Evolutionary conservation across 2,888 invertebrate species (phyloP).

Genomic region (Cataglyphis livida): DNA sequence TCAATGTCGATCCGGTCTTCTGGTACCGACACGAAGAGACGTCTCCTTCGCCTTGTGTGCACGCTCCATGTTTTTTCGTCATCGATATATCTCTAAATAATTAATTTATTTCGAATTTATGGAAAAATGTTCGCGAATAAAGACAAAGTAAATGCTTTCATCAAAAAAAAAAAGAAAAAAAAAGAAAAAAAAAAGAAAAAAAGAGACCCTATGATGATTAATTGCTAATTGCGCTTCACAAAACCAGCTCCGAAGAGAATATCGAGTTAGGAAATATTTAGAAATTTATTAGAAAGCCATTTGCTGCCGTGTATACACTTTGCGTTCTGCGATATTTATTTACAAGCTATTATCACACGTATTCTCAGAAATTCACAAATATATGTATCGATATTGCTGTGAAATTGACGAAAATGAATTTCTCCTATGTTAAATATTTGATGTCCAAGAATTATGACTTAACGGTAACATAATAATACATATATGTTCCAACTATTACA

Average conservation of each 20-base stretch:
- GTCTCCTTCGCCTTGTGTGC: constrained; percentile 53
- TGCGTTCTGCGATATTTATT: constrained; percentile 52
- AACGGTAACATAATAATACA: constrained; percentile 56
- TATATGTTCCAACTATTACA: constrained; percentile 48
- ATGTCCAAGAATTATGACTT: constrained; percentile 54
- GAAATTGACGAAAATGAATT: constrained; percentile 45
- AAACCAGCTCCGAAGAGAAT: constrained; percentile 31
- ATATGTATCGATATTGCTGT: constrained; percentile 52
- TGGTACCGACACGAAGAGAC: constrained; percentile 42
- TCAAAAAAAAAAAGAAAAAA: neutral
- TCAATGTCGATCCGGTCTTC: constrained; percentile 47
- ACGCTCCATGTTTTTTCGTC: constrained; percentile 48
- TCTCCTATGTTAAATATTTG: constrained; percentile 53
- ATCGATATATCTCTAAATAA: constrained; percentile 45
- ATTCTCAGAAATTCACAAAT: constrained; percentile 48
- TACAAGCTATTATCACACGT: constrained; percentile 45
- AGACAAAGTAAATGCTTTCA: constrained; percentile 8
- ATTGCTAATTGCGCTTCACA: constrained; percentile 52
- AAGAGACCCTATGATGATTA: constrained; percentile 33
- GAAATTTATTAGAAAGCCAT: constrained; percentile 41
- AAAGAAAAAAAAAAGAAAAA: neutral
- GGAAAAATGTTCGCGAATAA: constrained; percentile 23
- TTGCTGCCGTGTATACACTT: constrained; percentile 43
- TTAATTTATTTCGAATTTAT: constrained; percentile 46
- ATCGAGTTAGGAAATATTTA: constrained; percentile 40